These are phyloP conservation scores for Chaunax sp. DNA, from an alignment of 2,797 vertebrate genomes.

Conservation along the genomic window DNA sequence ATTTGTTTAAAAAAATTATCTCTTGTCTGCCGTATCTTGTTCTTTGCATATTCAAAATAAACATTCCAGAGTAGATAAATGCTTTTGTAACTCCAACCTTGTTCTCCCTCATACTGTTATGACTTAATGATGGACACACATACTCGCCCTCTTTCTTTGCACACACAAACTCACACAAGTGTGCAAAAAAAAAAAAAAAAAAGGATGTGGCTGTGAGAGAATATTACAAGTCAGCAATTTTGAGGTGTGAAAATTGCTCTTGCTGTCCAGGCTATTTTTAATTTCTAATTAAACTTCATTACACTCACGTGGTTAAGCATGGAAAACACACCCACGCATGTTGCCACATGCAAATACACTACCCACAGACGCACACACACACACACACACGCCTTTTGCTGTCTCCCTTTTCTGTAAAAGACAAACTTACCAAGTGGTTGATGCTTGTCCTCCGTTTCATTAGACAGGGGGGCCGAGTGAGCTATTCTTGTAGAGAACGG, in stretches of 20 bases:
- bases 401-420: constrained; percentile 44
- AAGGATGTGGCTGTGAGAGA: constrained; percentile 27
- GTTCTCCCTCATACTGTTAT: constrained; percentile 22
- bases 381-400: constrained; percentile 2
- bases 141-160: background rate
- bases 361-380: background rate
- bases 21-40: too few species aligned
- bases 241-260: constrained; percentile 62
- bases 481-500: constrained; percentile 73
- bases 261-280: constrained; percentile 74
- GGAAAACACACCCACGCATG: constrained; percentile 14
- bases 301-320: constrained; percentile 42
- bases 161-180: constrained; percentile 5
- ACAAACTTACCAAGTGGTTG: constrained; percentile 68
- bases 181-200: background rate
- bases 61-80: constrained; percentile 11
- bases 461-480: constrained; percentile 47
- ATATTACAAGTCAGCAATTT: constrained; percentile 68
- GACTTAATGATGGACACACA: constrained; percentile 28
- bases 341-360: background rate
- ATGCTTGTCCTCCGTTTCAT: constrained; percentile 67
- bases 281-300: constrained; percentile 72
- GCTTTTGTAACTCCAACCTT: constrained; percentile 5
- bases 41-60: too few species aligned
- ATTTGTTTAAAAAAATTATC: too few species aligned